These are phyloP conservation scores for Pteropus rufus DNA, from an alignment of 2,797 vertebrate genomes.

Conservation along the genomic window DNA sequence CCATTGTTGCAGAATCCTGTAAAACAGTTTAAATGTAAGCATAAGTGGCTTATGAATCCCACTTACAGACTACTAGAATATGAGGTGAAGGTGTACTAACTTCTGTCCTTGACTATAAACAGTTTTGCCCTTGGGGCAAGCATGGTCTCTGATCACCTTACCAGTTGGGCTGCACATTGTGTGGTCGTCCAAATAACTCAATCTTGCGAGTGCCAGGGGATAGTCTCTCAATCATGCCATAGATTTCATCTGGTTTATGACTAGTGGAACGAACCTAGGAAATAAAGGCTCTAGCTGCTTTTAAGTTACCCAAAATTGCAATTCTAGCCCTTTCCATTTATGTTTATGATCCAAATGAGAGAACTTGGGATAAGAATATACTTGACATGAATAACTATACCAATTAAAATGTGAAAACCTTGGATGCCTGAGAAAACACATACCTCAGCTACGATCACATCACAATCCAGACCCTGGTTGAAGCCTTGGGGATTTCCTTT, in stretches of 20 bases:
- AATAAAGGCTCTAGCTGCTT: neutral
- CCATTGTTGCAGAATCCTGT: neutral
- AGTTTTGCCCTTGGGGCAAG: neutral
- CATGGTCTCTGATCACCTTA: conserved; percentile 66
- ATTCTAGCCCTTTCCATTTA: conserved; percentile 22
- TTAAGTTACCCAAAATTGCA: conserved; percentile 14
- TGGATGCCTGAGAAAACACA: conserved; percentile 10
- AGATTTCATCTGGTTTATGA: conserved; percentile 96
- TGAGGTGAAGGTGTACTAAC: neutral
- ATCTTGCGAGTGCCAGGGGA: conserved; percentile 96
- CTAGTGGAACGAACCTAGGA: conserved; percentile 94
- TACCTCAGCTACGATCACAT: conserved; percentile 96
- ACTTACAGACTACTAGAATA: neutral
- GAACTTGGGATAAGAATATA: neutral
- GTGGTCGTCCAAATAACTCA: conserved; percentile 93
- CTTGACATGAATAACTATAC: neutral
- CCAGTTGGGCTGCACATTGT: conserved; percentile 97
- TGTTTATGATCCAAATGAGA: conserved; percentile 31
- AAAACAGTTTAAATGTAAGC: conserved; percentile 24
- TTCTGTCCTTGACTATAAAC: neutral
- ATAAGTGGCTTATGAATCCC: neutral
- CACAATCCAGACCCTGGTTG: conserved; percentile 94
- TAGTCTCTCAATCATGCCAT: conserved; percentile 96
- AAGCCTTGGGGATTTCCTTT: conserved; percentile 96
- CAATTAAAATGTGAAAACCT: neutral